Percentiles rank a stretch among this genome's conserved stretches.
These are phyloP conservation scores for Gadus chalcogrammus DNA, from an alignment of 2,113 vertebrate species.

Conservation along the genomic window DNA sequence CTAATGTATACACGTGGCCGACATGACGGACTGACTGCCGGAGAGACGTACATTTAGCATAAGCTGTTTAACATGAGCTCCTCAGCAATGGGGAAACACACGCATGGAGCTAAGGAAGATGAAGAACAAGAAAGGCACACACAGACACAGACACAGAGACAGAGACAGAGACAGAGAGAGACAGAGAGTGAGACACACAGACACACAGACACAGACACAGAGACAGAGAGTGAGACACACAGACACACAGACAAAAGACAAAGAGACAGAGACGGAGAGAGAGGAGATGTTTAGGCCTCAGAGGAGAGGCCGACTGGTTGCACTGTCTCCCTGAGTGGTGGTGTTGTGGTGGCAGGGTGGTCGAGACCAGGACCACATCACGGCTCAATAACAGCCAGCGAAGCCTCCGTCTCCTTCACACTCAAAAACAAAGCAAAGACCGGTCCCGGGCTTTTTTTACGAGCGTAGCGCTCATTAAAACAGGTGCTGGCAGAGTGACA, in stretches of 20 bases:
- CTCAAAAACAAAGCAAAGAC: slow-evolving; percentile 2
- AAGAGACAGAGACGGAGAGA: not conserved
- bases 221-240: not conserved
- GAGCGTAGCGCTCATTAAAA: slow-evolving; percentile 59
- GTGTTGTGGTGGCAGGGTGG: slow-evolving; percentile 47
- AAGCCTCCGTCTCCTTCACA: slow-evolving; percentile 52
- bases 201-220: no score
- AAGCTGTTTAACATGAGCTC: no score
- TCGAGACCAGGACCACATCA: slow-evolving; percentile 35
- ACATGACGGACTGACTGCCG: slow-evolving; percentile 15
- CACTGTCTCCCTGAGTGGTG: slow-evolving; percentile 2
- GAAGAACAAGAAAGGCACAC: no score
- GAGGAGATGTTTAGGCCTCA: not conserved
- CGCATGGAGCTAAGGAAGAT: no score
- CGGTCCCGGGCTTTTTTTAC: slow-evolving; percentile 45
- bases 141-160: no score
- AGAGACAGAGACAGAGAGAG: no score
- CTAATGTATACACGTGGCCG: slow-evolving; percentile 16
- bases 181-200: not conserved
- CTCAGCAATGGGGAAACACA: not conserved
- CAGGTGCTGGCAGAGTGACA: slow-evolving; percentile 56
- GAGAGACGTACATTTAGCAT: no score
- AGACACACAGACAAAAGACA: not conserved
- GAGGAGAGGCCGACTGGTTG: slow-evolving; percentile 27
- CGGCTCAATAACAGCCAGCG: slow-evolving; percentile 39